Evolutionary conservation across 2,888 invertebrate species (phyloP).

Genomic region (Melieria omissa): DNA sequence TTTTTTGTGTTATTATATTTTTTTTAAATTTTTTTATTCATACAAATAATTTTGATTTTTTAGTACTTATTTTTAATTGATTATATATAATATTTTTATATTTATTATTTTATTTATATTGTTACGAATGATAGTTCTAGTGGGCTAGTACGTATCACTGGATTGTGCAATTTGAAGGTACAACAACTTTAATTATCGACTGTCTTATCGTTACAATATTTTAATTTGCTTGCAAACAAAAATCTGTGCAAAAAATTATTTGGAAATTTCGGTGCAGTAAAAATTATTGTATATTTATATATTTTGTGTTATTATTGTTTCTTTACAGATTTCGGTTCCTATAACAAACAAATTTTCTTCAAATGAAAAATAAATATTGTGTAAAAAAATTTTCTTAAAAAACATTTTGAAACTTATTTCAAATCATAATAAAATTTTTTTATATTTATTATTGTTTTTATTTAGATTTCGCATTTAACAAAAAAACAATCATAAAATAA

Average conservation of each 20-base stretch:
- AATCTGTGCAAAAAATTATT: background rate
- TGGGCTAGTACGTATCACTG: no score
- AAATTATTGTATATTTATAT: background rate
- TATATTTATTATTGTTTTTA: no score
- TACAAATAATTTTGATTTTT: no score
- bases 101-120: no score
- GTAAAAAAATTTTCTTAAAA: no score
- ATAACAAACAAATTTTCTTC: background rate
- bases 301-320: background rate
- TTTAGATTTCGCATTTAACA: no score
- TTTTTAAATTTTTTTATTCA: background rate
- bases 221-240: no score
- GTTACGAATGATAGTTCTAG: no score
- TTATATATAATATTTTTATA: background rate
- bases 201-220: background rate
- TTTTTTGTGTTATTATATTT: background rate
- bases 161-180: conserved; percentile 3
- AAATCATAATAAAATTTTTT: no score
- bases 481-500: no score
- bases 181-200: background rate
- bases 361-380: background rate
- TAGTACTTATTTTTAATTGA: no score
- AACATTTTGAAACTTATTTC: no score
- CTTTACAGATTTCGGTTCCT: background rate
- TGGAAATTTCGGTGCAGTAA: background rate